phyloP scores from a whole-genome alignment of 2,113 vertebrate genomes.

The Trochalopteron elliotii region DNA sequence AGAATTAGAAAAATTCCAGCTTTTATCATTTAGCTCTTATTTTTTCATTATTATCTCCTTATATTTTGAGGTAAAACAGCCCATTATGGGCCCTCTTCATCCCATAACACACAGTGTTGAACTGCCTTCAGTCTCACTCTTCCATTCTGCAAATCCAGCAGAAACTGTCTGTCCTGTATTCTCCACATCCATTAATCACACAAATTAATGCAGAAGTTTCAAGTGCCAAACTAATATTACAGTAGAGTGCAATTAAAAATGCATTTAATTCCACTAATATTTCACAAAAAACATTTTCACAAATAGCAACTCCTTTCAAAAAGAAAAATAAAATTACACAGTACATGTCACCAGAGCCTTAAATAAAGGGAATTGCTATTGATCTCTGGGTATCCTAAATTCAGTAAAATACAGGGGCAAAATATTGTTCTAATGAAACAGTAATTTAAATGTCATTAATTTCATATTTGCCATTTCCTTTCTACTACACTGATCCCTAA shows the following conservation, averaged over 20 bases:
- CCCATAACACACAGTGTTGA: neutral
- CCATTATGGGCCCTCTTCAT: neutral
- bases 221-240: neutral
- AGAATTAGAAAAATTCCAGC: neutral
- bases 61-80: neutral
- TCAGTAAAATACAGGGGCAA: slow-evolving; percentile 59
- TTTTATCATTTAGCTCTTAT: neutral
- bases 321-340: slow-evolving; percentile 2
- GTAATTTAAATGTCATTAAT: slow-evolving; percentile 77
- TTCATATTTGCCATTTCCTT: slow-evolving; percentile 69
- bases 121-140: neutral
- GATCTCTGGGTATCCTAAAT: slow-evolving; percentile 64
- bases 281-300: slow-evolving; percentile 31
- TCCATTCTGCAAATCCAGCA: neutral
- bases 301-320: slow-evolving; percentile 55
- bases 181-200: neutral
- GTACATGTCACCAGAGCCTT: slow-evolving; percentile 39
- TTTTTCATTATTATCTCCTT: no score
- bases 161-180: neutral
- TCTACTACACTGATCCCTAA: slow-evolving; percentile 63
- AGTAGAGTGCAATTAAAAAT: slow-evolving; percentile 17
- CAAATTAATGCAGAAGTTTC: neutral
- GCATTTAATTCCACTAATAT: slow-evolving; percentile 18
- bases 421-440: slow-evolving; percentile 74
- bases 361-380: slow-evolving; percentile 73